Evolutionary conservation across 2,113 vertebrate species (phyloP), one percentile per base, ranked within the genome.

Genomic region (Phylloscopus trochiloides): DNA sequence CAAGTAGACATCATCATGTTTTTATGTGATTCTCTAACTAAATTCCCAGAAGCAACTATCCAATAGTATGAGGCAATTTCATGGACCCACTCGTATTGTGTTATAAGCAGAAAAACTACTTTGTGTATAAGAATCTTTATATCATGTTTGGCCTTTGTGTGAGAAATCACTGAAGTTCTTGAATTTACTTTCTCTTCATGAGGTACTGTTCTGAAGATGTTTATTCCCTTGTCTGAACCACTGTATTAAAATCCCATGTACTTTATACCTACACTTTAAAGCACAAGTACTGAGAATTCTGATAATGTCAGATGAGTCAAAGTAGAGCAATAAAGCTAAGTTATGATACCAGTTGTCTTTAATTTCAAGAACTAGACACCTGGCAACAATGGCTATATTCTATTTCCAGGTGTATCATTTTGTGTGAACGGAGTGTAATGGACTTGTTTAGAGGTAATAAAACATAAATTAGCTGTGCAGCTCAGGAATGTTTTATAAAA

Each of bases 261-360:
- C 24, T 86, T 94, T 34, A 66, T 76, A 48, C 14, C 11, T 76
- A 32, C 29, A 28, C 3, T 92, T 70, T 73, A 86, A 72, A 88
- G 18, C 31, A 77, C 54, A 86, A 92, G 29, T 73, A 71, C 42
- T 62, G 47, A 42, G 59, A 74, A 38, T 79, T 92, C 62, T 86
- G 63, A 84, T 92, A 92, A 83, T 92, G 51, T 55, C 72, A 88
- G 47, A 62, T 84, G 63, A 86, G 50, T 92, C 88, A 84, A 94
- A 84, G 21, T 24, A 63, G 59, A 86, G 40, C 34, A 79, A 25
- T 94, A 88, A 96, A 88, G 21, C 15, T 80, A 50, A 88, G 11
- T 94, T 93, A 89, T 57, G 29, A 54, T 5, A 47, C 22, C 7
- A 57, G 62, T 70, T 71, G 59, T 71, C 34, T 92, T 91, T 77